Base-by-base conservation (phyloP, 2,888 invertebrate genomes). In the Folsomia manolachei region DNA sequence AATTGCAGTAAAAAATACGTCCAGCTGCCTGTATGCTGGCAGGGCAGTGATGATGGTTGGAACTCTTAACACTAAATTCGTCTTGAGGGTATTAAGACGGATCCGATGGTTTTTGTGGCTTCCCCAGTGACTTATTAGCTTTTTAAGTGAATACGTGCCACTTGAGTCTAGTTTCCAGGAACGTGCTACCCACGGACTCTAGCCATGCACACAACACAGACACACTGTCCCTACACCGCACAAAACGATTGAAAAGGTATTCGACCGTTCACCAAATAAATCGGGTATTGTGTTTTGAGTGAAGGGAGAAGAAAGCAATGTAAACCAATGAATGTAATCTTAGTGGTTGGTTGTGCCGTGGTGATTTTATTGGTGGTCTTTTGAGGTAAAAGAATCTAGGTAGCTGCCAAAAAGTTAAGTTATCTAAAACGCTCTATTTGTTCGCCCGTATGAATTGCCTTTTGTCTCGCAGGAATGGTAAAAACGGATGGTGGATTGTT, bases 61-160 rank as follows among this genome's bases (percentile, higher is more conserved):
- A 39, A 39, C 39, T 39, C 39, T 39, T 39, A 14, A n/a, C n/a
- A n/a, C 39, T 14, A 39, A 39, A 39, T 4, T 14, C 39, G 14
- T 39, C 39, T 39, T 56, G 56, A 21, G 21, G 56, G 56, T n/a
- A 56, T 56, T 56, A 56, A 56, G 56, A 56, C 56, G 19, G 56
- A 56, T 56, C 21, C 19, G 21, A 56, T 56, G 19, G 56, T 56
- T 56, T 39, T n/a, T 56, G 56, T 56, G 56, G 56, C 56, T 56
- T 56, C 56, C 56, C 56, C 7, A 56, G 56, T 56, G 21, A 56
- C 56, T 56, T 56, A 56, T 56, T 56, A 56, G 56, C 56, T 56
- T 56, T 56, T 56, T 56, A 56, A 56, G 56, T 56, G 56, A 56
- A 56, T 14, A 56, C 56, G 56, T 56, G 56, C 56, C 56, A 56